These are phyloP conservation scores for Leptinotarsa lineolata DNA, from an alignment of 1,140 invertebrate species.

Conservation along the genomic window DNA sequence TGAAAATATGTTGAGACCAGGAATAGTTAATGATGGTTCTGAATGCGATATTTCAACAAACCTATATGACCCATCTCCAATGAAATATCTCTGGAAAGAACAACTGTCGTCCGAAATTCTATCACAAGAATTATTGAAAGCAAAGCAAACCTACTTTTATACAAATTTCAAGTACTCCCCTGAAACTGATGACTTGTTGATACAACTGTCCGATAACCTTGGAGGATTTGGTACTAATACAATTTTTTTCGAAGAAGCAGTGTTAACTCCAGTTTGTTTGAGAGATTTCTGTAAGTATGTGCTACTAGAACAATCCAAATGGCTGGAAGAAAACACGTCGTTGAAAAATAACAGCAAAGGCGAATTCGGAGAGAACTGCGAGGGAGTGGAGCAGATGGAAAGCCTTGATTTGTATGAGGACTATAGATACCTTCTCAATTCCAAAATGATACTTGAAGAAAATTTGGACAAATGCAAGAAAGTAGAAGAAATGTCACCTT, in stretches of 20 bases:
- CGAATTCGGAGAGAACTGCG: constrained; percentile 29
- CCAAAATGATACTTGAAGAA: background rate
- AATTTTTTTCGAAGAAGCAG: constrained; percentile 29
- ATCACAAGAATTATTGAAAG: constrained; percentile 36
- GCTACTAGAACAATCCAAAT: constrained; percentile 30
- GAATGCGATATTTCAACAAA: constrained; percentile 4
- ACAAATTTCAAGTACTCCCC: constrained; percentile 34
- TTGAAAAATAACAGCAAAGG: constrained; percentile 14
- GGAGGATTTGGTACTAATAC: constrained; percentile 41
- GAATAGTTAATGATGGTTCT: background rate
- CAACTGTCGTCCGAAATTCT: constrained; percentile 31
- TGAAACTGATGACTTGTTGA: constrained; percentile 36
- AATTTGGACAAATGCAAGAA: background rate
- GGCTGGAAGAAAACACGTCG: constrained; percentile 34
- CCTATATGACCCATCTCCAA: constrained; percentile 32
- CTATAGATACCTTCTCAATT: constrained; percentile 34
- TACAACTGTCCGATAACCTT: constrained; percentile 39
- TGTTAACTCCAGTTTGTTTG: constrained; percentile 41
- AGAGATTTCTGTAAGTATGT: constrained; percentile 45
- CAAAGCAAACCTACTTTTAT: constrained; percentile 29
- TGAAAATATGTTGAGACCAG: constrained; percentile 16
- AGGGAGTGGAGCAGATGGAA: constrained; percentile 31
- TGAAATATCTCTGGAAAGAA: constrained; percentile 40
- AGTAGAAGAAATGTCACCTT: constrained; percentile 2
- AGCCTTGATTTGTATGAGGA: constrained; percentile 36